Evolutionary conservation across 1,140 invertebrate genomes (phyloP).

Genomic region (Anagrus nilaparvatae): DNA sequence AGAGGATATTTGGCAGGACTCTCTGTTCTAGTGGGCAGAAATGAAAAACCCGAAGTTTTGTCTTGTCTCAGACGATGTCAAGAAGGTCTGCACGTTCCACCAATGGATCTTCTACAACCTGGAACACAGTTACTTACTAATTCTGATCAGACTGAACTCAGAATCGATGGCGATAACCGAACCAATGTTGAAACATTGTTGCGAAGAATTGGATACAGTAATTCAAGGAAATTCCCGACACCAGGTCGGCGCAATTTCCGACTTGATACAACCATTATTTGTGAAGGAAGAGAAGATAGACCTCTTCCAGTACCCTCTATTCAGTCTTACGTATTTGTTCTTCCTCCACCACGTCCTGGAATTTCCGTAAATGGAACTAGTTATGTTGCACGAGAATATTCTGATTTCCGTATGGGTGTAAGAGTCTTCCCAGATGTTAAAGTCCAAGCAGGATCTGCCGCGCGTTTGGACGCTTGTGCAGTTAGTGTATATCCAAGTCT

Average conservation of each 20-base stretch:
- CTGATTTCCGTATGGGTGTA: constrained; percentile 73
- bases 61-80: constrained; percentile 78
- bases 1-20: constrained; percentile 80
- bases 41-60: constrained; percentile 71
- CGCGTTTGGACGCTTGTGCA: constrained; percentile 76
- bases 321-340: constrained; percentile 78
- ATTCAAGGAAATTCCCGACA: constrained; percentile 81
- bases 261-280: constrained; percentile 67
- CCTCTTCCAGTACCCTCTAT: constrained; percentile 51
- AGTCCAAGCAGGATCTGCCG: constrained; percentile 51
- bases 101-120: constrained; percentile 64
- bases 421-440: constrained; percentile 73
- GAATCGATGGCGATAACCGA: constrained; percentile 80
- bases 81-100: constrained; percentile 67
- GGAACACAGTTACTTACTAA: constrained; percentile 64
- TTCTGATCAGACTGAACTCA: constrained; percentile 77
- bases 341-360: constrained; percentile 72
- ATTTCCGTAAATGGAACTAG: constrained; percentile 74
- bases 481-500: constrained; percentile 87
- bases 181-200: constrained; percentile 82
- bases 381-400: constrained; percentile 74
- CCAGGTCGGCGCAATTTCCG: constrained; percentile 83
- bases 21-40: constrained; percentile 66
- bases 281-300: constrained; percentile 36
- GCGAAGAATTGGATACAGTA: constrained; percentile 81